Percentiles rank a stretch among this genome's conserved stretches.
Evolutionary conservation across 2,797 vertebrate genomes (phyloP).

Genomic region (Sphaeramia orbicularis): DNA sequence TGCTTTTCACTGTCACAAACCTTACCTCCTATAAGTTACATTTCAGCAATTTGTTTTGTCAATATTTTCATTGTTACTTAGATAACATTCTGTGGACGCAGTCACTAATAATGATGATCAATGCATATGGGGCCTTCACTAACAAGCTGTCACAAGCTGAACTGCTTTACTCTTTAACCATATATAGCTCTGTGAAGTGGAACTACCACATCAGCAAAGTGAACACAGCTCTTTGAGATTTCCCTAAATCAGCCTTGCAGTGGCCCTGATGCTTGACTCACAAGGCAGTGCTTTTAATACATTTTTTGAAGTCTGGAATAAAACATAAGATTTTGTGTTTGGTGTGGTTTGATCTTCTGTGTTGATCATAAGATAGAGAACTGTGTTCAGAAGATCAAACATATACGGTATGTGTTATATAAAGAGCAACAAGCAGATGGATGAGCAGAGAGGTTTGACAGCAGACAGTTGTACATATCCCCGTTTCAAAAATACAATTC

Average conservation of each 20-base stretch:
- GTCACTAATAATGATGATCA: constrained; percentile 24
- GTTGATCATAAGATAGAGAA: constrained; percentile 24
- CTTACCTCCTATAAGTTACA: constrained; percentile 1
- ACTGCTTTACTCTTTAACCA: constrained; percentile 46
- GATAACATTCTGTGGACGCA: constrained; percentile 28
- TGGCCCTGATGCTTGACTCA: constrained; percentile 33
- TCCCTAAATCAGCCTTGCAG: constrained; percentile 30
- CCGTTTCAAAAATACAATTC: constrained; percentile 25
- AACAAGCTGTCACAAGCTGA: constrained; percentile 51
- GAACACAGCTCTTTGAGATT: constrained; percentile 29
- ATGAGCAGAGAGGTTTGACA: constrained; percentile 26
- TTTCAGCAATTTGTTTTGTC: constrained; percentile 11
- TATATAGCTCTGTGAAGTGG: constrained; percentile 46
- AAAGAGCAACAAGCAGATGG: constrained; percentile 37
- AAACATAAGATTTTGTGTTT: constrained; percentile 29
- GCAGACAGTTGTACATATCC: constrained; percentile 15
- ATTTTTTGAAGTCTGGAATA: constrained; percentile 32
- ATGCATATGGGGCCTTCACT: constrained; percentile 40
- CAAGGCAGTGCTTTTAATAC: constrained; percentile 22
- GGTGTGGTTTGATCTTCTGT: constrained; percentile 2
- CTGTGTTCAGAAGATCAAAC: constrained; percentile 43
- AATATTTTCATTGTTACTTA: constrained; percentile 35
- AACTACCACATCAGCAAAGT: constrained; percentile 46
- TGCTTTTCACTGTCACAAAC: constrained; percentile 11
- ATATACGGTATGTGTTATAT: constrained; percentile 33